Base-by-base conservation (phyloP, 2,888 invertebrate genomes). In the Cheilosia urbana region DNA sequence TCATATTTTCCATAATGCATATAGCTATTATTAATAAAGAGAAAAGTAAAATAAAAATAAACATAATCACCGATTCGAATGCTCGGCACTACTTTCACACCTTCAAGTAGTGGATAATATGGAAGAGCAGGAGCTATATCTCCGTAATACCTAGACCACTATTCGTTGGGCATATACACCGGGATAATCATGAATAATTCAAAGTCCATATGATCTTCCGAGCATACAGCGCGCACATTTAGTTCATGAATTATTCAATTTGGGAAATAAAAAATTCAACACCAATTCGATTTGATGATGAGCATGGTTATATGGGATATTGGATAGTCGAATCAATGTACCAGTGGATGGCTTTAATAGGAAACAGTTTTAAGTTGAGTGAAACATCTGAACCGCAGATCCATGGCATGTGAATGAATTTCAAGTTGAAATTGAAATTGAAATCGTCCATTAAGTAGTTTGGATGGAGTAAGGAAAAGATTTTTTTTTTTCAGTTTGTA, bases 171-270 rank as follows among this genome's bases (percentile, higher is more conserved):
- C 49, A 47, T 60, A 30, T 30, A 9, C 30, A 57, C 55, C 49
- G 60, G 30, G 60, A 30, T 49, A 19, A 21, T 17, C 71, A 72
- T 72, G 71, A 72, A 72, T 72, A 51, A 72, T 72, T 72, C 71
- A 72, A 51, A 40, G 49, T 60, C 60, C 40, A 72, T 72, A 72
- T 60, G 71, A 72, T 72, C 58, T 60, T 40, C 40, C 40, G 60
- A 72, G 47, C 51, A 60, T 60, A 72, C 71, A 60, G 40, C 51
- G 57, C 34, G 57, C 34, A 51, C 51, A 34, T 69, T 69, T 57
- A 21, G 49, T 49, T 62, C 71, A 72, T 72, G 71, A 72, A 72
- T 72, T 72, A 72, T 72, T 72, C 71, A 72, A 51, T 49, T 51
- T 6, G 17, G 27, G 27, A 15, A 51, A 72, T 72, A 72, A 60